Base-by-base conservation (phyloP, 2,888 invertebrate species). In the Brenthis daphne region DNA sequence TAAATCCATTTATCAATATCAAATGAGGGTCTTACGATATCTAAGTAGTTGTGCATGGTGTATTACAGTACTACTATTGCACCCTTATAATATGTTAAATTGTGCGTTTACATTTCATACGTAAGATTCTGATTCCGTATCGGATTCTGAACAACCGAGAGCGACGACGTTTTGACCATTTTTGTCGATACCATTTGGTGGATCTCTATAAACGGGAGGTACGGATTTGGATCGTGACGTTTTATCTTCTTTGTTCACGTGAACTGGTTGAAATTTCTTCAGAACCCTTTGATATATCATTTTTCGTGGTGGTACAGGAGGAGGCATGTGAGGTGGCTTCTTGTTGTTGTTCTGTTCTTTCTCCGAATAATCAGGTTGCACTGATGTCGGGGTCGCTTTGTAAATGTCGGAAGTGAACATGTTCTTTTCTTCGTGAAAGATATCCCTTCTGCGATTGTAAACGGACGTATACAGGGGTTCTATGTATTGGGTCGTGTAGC, bases 201-300 rank as follows among this genome's bases (percentile, higher is more conserved):
- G 89, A 68, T 90, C 90, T 60, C 89, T 80, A 78, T 91, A 92
- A n/a, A 90, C 76, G 0, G 92, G 88, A 11, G 93, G 92, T 43
- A 92, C 92, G 24, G 93, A 92, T 75, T 91, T 92, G 3, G 92
- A 92, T 37, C 92, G 85, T 1, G 86, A 84, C 56, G 83, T 82
- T 72, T 94, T 93, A 61, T 94, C 94, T 33, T 94, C 94, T 68
- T 94, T 93, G 76, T 92, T 94, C 76, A 95, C 94, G 77, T 95
- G 95, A 37, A 95, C 95, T 1, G 95, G 95, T 67, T 95, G 95
- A 75, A 94, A 90, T 78, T 95, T 95, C 83, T 94, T 94, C 56
- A 95, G 83, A 4, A 93, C 89, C 77, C 89, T 85, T 77, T 91
- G 92, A 77, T 92, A 92, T 58, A 92, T 85, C 84, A 90, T 85